Evolutionary conservation across 2,113 vertebrate species (phyloP).

Genomic region (Sinocyclocheilus anophthalmus): DNA sequence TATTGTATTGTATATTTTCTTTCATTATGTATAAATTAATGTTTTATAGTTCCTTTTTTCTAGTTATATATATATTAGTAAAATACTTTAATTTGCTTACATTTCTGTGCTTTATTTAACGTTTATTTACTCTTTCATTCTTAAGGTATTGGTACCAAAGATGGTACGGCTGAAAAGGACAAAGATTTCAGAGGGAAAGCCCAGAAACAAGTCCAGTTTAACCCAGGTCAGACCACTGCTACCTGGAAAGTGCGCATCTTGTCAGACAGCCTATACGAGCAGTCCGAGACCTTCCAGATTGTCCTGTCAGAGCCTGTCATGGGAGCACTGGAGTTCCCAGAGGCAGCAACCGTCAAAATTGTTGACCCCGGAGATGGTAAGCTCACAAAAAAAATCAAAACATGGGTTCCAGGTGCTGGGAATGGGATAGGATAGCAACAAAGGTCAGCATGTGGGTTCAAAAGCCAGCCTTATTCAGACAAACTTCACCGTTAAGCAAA

Average conservation of each 20-base stretch:
- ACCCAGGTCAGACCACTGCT: slow-evolving; percentile 89
- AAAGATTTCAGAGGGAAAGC: slow-evolving; percentile 92
- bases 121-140: neutral
- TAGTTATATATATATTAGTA: neutral
- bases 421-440: neutral
- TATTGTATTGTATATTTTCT: too few species aligned
- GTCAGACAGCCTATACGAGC: slow-evolving; percentile 83
- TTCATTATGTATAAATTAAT: too few species aligned
- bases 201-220: slow-evolving; percentile 96
- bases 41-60: too few species aligned
- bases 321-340: slow-evolving; percentile 86
- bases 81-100: neutral
- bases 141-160: slow-evolving; percentile 88
- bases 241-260: slow-evolving; percentile 88
- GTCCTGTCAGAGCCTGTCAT: slow-evolving; percentile 91
- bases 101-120: neutral
- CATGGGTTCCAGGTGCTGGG: neutral
- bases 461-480: neutral
- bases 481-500: neutral
- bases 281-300: slow-evolving; percentile 88
- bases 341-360: slow-evolving; percentile 83
- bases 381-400: slow-evolving; percentile 44
- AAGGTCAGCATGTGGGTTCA: neutral
- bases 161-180: slow-evolving; percentile 86
- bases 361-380: slow-evolving; percentile 91